phyloP scores from a whole-genome alignment of 92 coral and sea anemone genomes.

The Diadumene lineata region DNA sequence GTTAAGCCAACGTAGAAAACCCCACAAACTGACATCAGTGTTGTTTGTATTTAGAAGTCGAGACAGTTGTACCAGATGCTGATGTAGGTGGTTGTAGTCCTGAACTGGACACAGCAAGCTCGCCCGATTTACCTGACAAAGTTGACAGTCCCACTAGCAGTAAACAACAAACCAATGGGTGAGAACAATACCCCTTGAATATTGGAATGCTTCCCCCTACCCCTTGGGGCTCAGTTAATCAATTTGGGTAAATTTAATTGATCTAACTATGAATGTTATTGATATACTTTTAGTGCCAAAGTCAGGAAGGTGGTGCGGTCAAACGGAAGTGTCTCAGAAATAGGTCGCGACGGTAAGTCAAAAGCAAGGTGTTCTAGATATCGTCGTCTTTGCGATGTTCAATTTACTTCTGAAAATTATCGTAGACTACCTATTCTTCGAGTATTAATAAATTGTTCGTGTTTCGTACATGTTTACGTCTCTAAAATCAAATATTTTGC shows the following conservation, averaged over 20 bases:
- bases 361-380: too few species aligned
- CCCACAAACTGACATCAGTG: too few species aligned
- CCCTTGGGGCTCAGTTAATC: too few species aligned
- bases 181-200: background rate
- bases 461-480: too few species aligned
- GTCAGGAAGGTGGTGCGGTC: constrained; percentile 69
- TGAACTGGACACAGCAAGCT: constrained; percentile 61
- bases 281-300: constrained; percentile 42
- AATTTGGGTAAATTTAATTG: background rate
- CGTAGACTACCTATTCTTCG: too few species aligned
- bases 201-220: too few species aligned
- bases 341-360: constrained; percentile 75
- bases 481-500: too few species aligned
- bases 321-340: constrained; percentile 39
- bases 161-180: constrained; percentile 18
- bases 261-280: background rate
- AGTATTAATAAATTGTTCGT: too few species aligned
- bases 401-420: too few species aligned
- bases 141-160: constrained; percentile 42
- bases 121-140: constrained; percentile 73
- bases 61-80: constrained; percentile 61
- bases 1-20: too few species aligned
- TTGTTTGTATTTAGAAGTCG: constrained; percentile 19
- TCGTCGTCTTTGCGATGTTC: too few species aligned
- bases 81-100: constrained; percentile 70